phyloP scores from a whole-genome alignment of 2,888 invertebrate genomes.

The Ceramica pisi region DNA sequence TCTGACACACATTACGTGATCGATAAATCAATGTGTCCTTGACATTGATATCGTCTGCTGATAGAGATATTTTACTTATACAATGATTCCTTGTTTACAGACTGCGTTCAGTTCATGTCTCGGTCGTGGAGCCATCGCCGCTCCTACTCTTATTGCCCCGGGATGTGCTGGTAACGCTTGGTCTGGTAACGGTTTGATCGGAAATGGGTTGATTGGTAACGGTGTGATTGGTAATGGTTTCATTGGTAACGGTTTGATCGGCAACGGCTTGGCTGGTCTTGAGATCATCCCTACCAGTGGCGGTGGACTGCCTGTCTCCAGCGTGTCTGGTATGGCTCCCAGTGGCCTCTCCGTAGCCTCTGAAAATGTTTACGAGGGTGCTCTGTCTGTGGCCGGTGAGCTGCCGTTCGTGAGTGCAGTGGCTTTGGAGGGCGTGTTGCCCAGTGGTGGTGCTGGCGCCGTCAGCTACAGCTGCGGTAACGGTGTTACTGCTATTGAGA shows the following conservation, averaged over 20 bases:
- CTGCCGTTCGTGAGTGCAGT: slow-evolving; percentile 53
- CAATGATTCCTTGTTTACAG: neutral
- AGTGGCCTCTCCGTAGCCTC: slow-evolving; percentile 52
- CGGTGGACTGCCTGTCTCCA: slow-evolving; percentile 52
- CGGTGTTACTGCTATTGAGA: slow-evolving; percentile 44
- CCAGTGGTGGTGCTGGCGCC: slow-evolving; percentile 44
- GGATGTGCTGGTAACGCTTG: slow-evolving; percentile 3
- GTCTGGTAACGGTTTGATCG: no score
- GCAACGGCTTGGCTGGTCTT: slow-evolving; percentile 19
- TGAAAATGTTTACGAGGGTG: slow-evolving; percentile 58
- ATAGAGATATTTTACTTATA: neutral
- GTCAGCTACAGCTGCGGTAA: slow-evolving; percentile 49
- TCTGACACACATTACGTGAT: neutral
- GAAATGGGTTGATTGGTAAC: neutral
- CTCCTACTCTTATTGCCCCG: neutral
- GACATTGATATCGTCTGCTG: neutral
- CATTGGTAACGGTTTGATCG: slow-evolving; percentile 7
- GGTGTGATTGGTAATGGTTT: slow-evolving; percentile 15
- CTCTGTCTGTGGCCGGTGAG: slow-evolving; percentile 44
- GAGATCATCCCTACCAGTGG: slow-evolving; percentile 51
- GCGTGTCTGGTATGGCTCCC: slow-evolving; percentile 27
- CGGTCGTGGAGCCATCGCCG: slow-evolving; percentile 4
- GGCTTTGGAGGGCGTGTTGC: slow-evolving; percentile 26
- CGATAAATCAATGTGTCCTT: neutral
- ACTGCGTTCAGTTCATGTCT: slow-evolving; percentile 3